These are phyloP conservation scores for Natrix natrix DNA, from an alignment of 2,797 vertebrate species.

Conservation along the genomic window DNA sequence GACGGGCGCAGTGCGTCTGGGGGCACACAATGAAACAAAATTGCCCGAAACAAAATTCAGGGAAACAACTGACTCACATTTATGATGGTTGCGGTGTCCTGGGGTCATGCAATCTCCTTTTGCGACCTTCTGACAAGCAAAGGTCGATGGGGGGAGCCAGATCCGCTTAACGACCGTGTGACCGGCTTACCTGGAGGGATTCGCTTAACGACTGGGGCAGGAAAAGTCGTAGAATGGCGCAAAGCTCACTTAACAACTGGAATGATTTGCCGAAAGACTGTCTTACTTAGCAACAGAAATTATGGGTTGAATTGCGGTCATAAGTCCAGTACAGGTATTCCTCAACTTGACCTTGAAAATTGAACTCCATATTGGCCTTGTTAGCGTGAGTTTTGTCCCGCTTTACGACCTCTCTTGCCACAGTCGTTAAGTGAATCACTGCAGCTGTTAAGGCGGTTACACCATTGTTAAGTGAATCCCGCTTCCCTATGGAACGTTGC, in stretches of 20 bases:
- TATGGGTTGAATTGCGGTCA: not conserved
- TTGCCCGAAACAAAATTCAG: no score
- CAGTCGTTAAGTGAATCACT: not conserved
- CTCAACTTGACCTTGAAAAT: no score
- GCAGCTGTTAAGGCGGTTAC: not conserved
- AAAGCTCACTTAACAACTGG: not conserved
- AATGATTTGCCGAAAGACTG: not conserved
- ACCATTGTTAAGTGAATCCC: not conserved
- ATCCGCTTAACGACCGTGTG: not conserved
- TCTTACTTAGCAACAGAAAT: not conserved
- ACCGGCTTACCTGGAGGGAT: not conserved
- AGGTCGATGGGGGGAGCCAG: no score
- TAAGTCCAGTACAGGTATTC: no score
- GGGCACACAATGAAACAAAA: no score
- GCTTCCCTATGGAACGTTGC: not conserved
- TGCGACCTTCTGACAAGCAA: no score
- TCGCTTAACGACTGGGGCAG: not conserved
- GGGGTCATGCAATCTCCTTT: not conserved
- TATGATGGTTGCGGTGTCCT: accelerated
- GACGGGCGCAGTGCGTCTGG: no score
- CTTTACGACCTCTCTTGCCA: not conserved
- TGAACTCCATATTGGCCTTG: not conserved
- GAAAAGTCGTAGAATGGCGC: not conserved
- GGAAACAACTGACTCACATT: no score
- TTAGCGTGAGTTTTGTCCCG: not conserved